phyloP scores from a whole-genome alignment of 2,888 invertebrate genomes.

The Dromius quadrimaculatus region DNA sequence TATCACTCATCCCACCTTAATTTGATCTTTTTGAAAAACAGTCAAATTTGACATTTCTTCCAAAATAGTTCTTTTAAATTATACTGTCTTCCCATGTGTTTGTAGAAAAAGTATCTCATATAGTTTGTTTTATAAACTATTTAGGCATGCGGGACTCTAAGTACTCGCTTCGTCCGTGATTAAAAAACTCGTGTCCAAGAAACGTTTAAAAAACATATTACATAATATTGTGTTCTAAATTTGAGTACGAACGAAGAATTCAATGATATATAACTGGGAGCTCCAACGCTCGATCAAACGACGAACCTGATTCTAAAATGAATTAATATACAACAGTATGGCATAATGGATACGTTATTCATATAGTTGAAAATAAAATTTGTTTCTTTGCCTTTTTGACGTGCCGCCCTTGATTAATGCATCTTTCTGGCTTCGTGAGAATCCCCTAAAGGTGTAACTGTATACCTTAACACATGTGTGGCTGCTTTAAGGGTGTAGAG shows the following conservation, averaged over 20 bases:
- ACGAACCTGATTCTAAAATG: neutral
- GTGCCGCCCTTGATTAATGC: constrained; percentile 24
- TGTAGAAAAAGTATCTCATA: no score
- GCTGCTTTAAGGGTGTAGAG: constrained; percentile 1
- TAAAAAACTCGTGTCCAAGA: no score
- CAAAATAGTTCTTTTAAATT: no score
- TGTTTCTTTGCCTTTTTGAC: neutral
- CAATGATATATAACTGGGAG: constrained; percentile 18
- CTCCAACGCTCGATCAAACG: neutral
- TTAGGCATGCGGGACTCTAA: no score
- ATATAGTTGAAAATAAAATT: neutral
- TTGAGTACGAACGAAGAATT: constrained; percentile 1
- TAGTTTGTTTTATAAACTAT: no score
- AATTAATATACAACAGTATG: constrained; percentile 1
- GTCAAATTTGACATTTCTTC: no score
- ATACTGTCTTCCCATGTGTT: no score
- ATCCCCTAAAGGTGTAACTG: constrained; percentile 62
- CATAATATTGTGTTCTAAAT: no score
- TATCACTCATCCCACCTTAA: no score
- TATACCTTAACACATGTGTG: constrained; percentile 54
- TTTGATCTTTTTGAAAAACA: no score
- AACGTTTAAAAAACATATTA: no score
- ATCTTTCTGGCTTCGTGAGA: constrained; percentile 60
- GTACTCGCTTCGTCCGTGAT: no score
- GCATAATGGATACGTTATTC: neutral